Conservation (phyloP, 2,113 vertebrate species). For the Dasyprocta punctata region DNA sequence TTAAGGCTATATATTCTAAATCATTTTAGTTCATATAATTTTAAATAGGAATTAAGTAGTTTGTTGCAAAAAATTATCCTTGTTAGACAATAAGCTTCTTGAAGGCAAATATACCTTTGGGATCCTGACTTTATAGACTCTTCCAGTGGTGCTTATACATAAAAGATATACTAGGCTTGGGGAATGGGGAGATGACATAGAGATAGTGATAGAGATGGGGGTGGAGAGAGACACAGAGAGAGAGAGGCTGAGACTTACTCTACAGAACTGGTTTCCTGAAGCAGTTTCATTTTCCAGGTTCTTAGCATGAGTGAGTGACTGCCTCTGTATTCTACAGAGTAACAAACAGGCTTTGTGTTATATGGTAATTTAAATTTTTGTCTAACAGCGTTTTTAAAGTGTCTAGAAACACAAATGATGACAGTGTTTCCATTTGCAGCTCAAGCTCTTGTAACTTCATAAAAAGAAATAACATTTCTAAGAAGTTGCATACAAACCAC, state of each 20-base stretch:
- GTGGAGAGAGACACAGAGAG: not conserved
- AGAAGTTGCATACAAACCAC: slow-evolving; percentile 85
- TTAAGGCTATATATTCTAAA: not conserved
- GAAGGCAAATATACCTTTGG: not conserved
- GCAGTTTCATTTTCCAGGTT: not conserved
- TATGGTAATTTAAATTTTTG: slow-evolving; percentile 80
- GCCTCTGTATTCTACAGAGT: slow-evolving; percentile 1
- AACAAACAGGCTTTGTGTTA: slow-evolving; percentile 67
- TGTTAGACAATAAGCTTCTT: slow-evolving; percentile 62
- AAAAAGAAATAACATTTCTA: slow-evolving; percentile 84
- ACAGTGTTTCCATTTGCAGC: slow-evolving; percentile 84
- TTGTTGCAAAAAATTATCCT: not conserved
- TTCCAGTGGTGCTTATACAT: too few relatives aligned
- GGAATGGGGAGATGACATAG: not conserved
- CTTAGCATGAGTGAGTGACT: slow-evolving; percentile 1
- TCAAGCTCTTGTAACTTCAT: slow-evolving; percentile 84
- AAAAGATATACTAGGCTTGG: not conserved
- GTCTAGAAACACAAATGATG: slow-evolving; percentile 78
- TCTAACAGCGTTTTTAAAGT: slow-evolving; percentile 76
- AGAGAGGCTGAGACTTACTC: not conserved
- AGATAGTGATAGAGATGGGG: not conserved
- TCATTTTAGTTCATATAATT: not conserved
- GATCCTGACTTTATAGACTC: not conserved
- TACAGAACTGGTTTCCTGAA: not conserved
- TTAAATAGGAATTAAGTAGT: slow-evolving; percentile 43